Evolutionary conservation across 2,888 invertebrate species (phyloP).

Genomic region (Epirrhoe alternata): DNA sequence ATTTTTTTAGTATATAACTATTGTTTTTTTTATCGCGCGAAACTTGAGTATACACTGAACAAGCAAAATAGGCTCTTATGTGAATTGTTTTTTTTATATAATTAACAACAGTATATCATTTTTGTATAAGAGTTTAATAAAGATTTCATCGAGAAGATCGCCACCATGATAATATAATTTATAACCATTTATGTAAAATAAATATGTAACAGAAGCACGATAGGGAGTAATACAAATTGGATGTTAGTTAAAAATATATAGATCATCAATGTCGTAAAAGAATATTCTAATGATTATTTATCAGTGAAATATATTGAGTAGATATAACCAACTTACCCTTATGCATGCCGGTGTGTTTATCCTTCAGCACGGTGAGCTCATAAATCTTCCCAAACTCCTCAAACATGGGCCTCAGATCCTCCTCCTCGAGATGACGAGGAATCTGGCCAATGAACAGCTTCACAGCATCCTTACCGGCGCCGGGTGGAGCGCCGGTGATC

Average conservation of each 20-base stretch:
- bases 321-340: slow-evolving; percentile 87
- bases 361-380: slow-evolving; percentile 97
- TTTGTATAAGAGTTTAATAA: no score
- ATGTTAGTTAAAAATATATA: no score
- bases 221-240: no score
- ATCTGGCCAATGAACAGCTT: slow-evolving; percentile 98
- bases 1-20: slow-evolving; percentile 11
- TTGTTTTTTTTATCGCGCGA: slow-evolving; percentile 4
- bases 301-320: not conserved
- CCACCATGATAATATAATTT: no score
- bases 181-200: no score
- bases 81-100: not conserved
- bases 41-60: not conserved
- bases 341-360: slow-evolving; percentile 97
- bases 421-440: slow-evolving; percentile 94
- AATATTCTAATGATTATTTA: not conserved
- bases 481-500: slow-evolving; percentile 75
- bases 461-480: slow-evolving; percentile 86
- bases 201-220: no score
- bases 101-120: no score
- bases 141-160: not conserved
- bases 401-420: slow-evolving; percentile 94
- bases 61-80: not conserved
- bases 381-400: slow-evolving; percentile 97
- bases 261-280: no score